Conservation (phyloP, 2,797 vertebrate genomes). For the Anguilla anguilla region DNA sequence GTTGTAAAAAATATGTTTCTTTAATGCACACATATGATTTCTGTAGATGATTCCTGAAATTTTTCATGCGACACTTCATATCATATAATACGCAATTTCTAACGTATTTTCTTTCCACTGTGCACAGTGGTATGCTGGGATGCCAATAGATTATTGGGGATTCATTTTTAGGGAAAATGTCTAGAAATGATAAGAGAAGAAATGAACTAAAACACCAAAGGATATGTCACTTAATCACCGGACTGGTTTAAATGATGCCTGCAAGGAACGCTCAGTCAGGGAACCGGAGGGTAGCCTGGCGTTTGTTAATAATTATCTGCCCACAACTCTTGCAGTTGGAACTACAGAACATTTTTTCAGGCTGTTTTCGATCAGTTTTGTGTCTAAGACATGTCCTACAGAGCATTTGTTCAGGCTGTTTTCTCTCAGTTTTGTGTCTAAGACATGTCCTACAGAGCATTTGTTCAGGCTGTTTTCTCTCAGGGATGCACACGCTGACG, state of each 20-base stretch:
- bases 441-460: too few relatives aligned
- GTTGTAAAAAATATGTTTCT: neutral
- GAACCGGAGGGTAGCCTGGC: neutral
- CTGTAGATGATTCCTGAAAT: too few relatives aligned
- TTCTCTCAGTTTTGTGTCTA: too few relatives aligned
- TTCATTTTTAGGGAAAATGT: neutral
- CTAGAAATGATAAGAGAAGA: neutral
- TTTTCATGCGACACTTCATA: neutral
- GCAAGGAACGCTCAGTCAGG: neutral
- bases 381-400: neutral
- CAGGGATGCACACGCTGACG: too few relatives aligned
- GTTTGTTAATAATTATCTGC: neutral
- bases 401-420: too few relatives aligned
- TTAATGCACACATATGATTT: neutral
- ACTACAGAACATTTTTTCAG: neutral
- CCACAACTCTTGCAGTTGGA: neutral
- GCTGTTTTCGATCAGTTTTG: too few relatives aligned
- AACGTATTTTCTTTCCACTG: too few relatives aligned
- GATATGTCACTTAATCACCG: neutral
- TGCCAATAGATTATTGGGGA: neutral
- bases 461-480: too few relatives aligned
- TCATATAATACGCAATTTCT: neutral
- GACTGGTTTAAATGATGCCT: neutral
- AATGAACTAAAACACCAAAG: neutral
- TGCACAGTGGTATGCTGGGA: neutral